Evolutionary conservation across 2,888 invertebrate species (phyloP).

Genomic region (Mimumesa dahlbomi): DNA sequence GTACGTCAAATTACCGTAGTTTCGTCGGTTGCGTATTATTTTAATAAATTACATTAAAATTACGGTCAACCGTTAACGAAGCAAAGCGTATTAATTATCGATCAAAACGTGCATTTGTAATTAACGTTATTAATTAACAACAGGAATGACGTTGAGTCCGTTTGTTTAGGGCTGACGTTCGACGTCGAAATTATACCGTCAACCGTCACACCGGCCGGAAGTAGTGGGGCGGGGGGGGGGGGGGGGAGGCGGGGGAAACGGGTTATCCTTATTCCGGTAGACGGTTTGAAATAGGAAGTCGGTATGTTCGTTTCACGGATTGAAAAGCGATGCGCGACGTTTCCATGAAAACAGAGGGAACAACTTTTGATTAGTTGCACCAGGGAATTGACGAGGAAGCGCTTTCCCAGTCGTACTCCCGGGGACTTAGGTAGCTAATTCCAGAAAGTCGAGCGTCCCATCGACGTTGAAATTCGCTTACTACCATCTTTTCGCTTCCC

Average conservation of each 20-base stretch:
- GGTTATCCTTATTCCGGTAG: too few relatives aligned
- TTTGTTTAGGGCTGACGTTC: neutral
- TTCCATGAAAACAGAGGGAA: conserved; percentile 56
- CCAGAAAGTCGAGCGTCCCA: conserved; percentile 59
- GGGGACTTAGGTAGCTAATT: conserved; percentile 62
- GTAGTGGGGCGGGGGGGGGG: too few relatives aligned
- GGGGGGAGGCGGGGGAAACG: too few relatives aligned
- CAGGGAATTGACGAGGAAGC: conserved; percentile 68
- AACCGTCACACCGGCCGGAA: too few relatives aligned
- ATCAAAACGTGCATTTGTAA: conserved; percentile 2
- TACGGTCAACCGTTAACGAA: conserved; percentile 7
- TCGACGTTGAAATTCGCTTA: conserved; percentile 62
- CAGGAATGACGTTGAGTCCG: neutral
- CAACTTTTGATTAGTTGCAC: conserved; percentile 73
- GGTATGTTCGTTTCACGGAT: conserved; percentile 23
- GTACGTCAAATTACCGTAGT: conserved; percentile 31
- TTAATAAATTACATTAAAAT: conserved; percentile 37
- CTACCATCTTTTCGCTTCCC: conserved; percentile 50
- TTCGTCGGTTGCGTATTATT: conserved; percentile 21
- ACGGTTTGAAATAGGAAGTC: too few relatives aligned
- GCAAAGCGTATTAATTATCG: conserved; percentile 27
- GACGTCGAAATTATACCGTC: too few relatives aligned
- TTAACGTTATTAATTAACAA: conserved; percentile 30
- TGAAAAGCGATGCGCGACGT: conserved; percentile 43
- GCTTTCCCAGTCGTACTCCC: conserved; percentile 46